Base-by-base conservation (phyloP, 2,797 vertebrate genomes). In the Euthynnus affinis region DNA sequence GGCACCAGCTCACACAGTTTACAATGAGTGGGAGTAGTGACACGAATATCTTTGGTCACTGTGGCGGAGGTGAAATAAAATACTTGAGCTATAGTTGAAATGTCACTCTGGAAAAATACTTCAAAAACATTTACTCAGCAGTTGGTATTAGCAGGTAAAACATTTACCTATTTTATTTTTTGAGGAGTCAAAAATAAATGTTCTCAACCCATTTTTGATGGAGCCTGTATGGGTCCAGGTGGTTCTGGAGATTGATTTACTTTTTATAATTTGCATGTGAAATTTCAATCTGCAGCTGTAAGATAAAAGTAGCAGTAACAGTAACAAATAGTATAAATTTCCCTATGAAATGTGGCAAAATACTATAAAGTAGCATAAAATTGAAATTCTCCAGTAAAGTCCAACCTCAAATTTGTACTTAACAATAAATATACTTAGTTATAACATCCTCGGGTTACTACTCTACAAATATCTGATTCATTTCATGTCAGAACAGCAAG, bases 1-100 rank as follows among this genome's bases (percentile, higher is more conserved):
- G 71, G 59, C 61, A 68, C 42, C 49, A 5, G 62, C 70, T 78
- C 71, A 66, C 20, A 18, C 57, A 18, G 18, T 74, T 37, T 61
- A 71, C 62, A 75, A 58, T 48, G 57, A 64, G 63, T 27, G 42
- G 49, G 22, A 61, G n/a, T 1, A 15, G 23, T 27, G 34, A 37
- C 48, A 48, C 52, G 61, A 51, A 76, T 67, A 51, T 76, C 59
- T 58, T 20, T 6, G 64, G 29, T 60, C 56, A 17, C 27, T 46
- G 64, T 34, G 23, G 10, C 29, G 40, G 42, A 2, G 3, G 12
- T 6, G 29, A 32, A 32, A 32, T 6, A 32, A 32, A 5, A 32
- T 53, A 58, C 25, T 58, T 14, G 20, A 42, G 40, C 17, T 6
- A 64, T n/a, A 56, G 15, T 2, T 55, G 29, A 10, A 5, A 22